Evolutionary conservation across 2,113 vertebrate genomes (phyloP), one percentile per base, ranked within the genome.

Genomic region (Entomyzon cyanotis): DNA sequence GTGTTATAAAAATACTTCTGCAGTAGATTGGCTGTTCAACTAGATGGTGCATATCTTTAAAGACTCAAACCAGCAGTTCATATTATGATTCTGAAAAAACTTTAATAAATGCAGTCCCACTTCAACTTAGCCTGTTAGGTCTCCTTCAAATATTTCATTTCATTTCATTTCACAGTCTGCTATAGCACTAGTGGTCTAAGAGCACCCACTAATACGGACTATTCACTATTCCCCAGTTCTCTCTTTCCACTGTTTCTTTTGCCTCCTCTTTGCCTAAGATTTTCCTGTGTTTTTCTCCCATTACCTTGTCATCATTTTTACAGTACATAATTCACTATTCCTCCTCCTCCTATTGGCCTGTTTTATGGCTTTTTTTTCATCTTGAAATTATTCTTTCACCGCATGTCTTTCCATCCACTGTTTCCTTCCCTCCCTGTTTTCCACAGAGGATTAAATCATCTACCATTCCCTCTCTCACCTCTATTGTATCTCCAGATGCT

Each of bases 251-350:
- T 80, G 41, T 35, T 71, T 71, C 52, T 95, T 91, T 92, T 77
- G 39, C 41, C 24, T 81, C 10, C 9, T 86, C 23, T 67, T 15
- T 89, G 71, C 28, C 56, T 77, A 94, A 88, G 33, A 81, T 80
- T 86, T 93, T 87, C 55, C 85, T 68, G 39, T 53, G 58, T 22
- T 95, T 84, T 94, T 84, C 63, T 93, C n/a, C 39, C 44, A 56
- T 52, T 90, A 70, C 56, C 22, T 68, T 88, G 47, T 58, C 75
- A 91, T 77, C 59, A 4, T 67, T 87, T 83, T 88, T 81, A 93
- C 52, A 78, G 83, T 68, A 90, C 22, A 78, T 92, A 93, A 95
- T 69, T 96, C 84, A 92, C 37, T 76, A 27, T 35, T 68, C 25
- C 60, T 79, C 25, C 49, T 69, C 19, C 55, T 82, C 24, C 42